Evolutionary conservation across 2,113 vertebrate species (phyloP).

Genomic region (Toxotes jaculatrix): DNA sequence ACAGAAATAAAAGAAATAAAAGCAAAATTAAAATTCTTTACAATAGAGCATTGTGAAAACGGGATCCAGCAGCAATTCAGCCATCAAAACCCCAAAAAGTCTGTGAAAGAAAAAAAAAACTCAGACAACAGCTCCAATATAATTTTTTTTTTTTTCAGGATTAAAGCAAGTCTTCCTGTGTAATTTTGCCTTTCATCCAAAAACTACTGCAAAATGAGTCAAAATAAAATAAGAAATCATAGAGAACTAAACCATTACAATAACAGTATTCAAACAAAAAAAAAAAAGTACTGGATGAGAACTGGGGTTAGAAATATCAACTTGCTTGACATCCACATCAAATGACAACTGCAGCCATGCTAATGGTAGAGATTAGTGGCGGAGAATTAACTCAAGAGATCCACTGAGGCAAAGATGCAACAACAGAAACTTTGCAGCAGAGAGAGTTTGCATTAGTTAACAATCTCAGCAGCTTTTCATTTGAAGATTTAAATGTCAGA

Average conservation of each 20-base stretch:
- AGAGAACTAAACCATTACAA: constrained; percentile 72
- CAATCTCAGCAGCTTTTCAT: constrained; percentile 83
- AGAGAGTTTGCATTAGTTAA: constrained; percentile 86
- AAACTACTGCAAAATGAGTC: constrained; percentile 80
- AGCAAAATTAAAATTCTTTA: constrained; percentile 81
- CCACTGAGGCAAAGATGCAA: constrained; percentile 77
- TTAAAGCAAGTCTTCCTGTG: constrained; percentile 92
- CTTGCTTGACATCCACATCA: constrained; percentile 95
- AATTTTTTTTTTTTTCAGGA: constrained; percentile 19
- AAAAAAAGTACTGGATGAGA: constrained; percentile 87
- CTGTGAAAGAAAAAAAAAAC: constrained; percentile 66
- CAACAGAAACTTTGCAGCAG: constrained; percentile 76
- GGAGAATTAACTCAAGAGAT: constrained; percentile 69
- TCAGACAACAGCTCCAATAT: constrained; percentile 34
- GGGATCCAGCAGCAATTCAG: constrained; percentile 85
- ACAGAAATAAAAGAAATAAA: constrained; percentile 76
- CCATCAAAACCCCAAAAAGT: constrained; percentile 73
- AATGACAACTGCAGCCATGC: constrained; percentile 85
- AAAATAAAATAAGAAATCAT: constrained; percentile 83
- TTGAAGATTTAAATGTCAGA: constrained; percentile 52
- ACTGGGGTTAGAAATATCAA: constrained; percentile 97
- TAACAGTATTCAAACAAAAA: constrained; percentile 85
- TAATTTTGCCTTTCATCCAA: constrained; percentile 91
- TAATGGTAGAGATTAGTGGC: constrained; percentile 80
- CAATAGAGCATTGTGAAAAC: constrained; percentile 68